Base-by-base conservation (phyloP, 1,140 invertebrate species). In the Brachionus koreanus region DNA sequence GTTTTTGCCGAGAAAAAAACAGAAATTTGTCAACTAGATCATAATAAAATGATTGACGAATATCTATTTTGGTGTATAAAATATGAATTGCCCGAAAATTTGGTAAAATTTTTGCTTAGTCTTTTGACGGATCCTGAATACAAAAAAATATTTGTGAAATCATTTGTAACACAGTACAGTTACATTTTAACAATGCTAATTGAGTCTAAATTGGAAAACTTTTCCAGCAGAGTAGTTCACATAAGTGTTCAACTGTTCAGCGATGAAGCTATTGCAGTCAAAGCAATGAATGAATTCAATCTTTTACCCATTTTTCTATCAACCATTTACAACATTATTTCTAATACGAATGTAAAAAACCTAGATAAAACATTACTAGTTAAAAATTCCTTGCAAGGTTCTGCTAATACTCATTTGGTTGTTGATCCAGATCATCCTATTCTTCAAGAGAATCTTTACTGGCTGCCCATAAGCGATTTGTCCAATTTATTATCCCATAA, bases 371-470 rank as follows among this genome's bases (percentile, higher is more conserved):
- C 13, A 37, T 19, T 82, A 2, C 16, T 67, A 16, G 23, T 42
- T 7, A 82, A 82, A 82, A 67, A 52, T 13, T 49, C 7, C 23
- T 35, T 67, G 13, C 37, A 67, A 52, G 52, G 42, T 35, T 57
- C 37, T 43, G n/a, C 65, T 6, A 67, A 65, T 39, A 7, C 13
- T 10, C 57, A 69, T 67, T 52, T 82, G n/a, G 57, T 82, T 12
- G 79, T 82, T 6, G 95, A 97, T 86, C 98, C 95, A 87, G 93
- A 92, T 12, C 91, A 93, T 83, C 91, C 93, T 84, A 93, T 97
- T 5, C 97, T 98, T 94, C 96, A 95, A 88, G 94, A 97, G 86
- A 96, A 98, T 88, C 97, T 95, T 89, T 98, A 97, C 89, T 98
- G 96, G 96, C 95, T 96, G 10, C 90, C 98, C 3, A 94, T 98